A percentile compares a stretch with the other conserved stretches of the same genome.
These are phyloP conservation scores for Pterois miles DNA, from an alignment of 2,797 vertebrate genomes.

Conservation along the genomic window DNA sequence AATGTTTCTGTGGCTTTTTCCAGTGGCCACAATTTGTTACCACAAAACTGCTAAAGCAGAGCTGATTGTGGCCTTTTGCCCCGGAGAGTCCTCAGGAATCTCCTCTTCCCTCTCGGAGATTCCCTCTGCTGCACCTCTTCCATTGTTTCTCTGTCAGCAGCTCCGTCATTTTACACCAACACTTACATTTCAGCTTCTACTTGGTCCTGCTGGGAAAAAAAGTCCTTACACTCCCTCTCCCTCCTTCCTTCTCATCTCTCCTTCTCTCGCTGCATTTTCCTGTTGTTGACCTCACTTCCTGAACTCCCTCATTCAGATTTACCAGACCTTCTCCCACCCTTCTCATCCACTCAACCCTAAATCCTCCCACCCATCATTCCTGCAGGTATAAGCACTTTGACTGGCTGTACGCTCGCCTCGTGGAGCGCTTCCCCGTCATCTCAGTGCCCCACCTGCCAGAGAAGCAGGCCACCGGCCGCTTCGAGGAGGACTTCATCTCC, in stretches of 20 bases:
- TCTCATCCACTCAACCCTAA: not conserved
- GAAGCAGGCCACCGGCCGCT: slow-evolving; percentile 97
- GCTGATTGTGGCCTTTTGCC: not conserved
- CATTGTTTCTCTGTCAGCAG: slow-evolving; percentile 32
- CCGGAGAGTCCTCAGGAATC: slow-evolving; percentile 25
- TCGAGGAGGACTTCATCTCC: slow-evolving; percentile 97
- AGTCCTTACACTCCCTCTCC: not conserved
- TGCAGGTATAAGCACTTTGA: slow-evolving; percentile 95
- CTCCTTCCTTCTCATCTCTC: not conserved
- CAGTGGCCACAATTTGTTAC: slow-evolving; percentile 19
- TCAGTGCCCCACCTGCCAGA: slow-evolving; percentile 96
- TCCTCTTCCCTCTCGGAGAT: slow-evolving; percentile 10
- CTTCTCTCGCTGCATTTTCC: not conserved
- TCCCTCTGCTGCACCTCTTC: slow-evolving; percentile 23
- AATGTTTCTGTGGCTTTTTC: slow-evolving; percentile 23
- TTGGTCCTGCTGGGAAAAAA: not conserved
- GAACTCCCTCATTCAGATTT: not conserved
- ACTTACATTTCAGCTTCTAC: slow-evolving; percentile 9
- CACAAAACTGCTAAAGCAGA: slow-evolving; percentile 45
- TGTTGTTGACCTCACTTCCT: not conserved
- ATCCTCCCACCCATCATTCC: not conserved
- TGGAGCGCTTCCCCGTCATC: slow-evolving; percentile 96
- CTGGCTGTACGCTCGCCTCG: slow-evolving; percentile 94
- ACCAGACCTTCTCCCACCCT: not conserved
- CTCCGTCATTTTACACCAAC: slow-evolving; percentile 6